phyloP scores from a whole-genome alignment of 2,797 vertebrate species.

The Zenarchopterus dispar region DNA sequence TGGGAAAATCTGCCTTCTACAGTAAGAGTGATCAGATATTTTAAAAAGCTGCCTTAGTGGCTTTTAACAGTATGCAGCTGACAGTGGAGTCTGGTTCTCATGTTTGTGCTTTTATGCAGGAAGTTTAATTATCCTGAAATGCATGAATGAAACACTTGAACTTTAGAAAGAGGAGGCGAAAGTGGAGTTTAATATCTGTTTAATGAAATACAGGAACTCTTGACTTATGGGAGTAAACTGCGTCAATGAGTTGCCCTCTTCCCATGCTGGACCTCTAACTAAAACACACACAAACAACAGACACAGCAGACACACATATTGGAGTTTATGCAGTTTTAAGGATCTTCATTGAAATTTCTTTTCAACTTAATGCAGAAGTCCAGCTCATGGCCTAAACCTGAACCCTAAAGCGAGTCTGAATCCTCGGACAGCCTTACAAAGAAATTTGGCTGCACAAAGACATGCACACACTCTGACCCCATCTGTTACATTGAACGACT shows the following conservation, averaged over 20 bases:
- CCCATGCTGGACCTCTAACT: slow-evolving; percentile 5
- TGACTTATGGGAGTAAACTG: slow-evolving; percentile 30
- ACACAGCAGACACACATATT: neutral
- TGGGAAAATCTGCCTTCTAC: slow-evolving; percentile 5
- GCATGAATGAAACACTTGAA: slow-evolving; percentile 10
- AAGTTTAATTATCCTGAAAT: slow-evolving; percentile 28
- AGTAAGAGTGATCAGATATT: neutral
- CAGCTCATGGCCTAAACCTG: too few species aligned
- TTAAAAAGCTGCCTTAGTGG: neutral
- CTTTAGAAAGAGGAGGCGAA: slow-evolving; percentile 12
- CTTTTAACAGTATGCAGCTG: neutral
- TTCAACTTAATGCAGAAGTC: neutral
- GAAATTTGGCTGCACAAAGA: too few species aligned
- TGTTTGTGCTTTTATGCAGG: slow-evolving; percentile 12
- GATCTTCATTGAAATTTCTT: neutral
- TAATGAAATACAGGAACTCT: slow-evolving; percentile 43
- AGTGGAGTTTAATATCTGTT: slow-evolving; percentile 40
- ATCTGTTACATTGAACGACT: too few species aligned
- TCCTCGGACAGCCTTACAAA: too few species aligned
- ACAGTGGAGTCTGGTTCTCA: slow-evolving; percentile 6
- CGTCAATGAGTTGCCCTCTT: slow-evolving; percentile 12
- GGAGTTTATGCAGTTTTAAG: neutral
- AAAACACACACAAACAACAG: too few species aligned
- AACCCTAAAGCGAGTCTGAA: too few species aligned
- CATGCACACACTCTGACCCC: too few species aligned